These are phyloP conservation scores for Molossus molossus DNA, from an alignment of 2,797 vertebrate species.

Conservation along the genomic window DNA sequence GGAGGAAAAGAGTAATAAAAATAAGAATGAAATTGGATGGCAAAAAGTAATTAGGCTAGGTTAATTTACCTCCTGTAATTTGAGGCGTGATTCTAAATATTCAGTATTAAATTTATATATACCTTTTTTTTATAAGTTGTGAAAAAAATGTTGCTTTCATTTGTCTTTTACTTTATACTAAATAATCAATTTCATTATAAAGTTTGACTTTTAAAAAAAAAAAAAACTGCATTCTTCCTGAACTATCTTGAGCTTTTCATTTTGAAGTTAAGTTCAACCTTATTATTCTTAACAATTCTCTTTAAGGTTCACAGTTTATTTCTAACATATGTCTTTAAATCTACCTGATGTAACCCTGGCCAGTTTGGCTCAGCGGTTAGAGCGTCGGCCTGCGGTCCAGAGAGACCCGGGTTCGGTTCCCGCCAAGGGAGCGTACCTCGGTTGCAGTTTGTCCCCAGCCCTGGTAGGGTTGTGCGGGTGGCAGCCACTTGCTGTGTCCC, in stretches of 20 bases:
- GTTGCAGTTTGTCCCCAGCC: too few species aligned
- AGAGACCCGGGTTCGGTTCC: too few species aligned
- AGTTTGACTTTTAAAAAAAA: conserved; percentile 53
- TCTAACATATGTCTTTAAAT: conserved; percentile 49
- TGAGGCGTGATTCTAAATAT: conserved; percentile 56
- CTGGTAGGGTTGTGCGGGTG: too few species aligned
- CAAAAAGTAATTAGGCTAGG: conserved; percentile 45
- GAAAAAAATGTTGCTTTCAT: conserved; percentile 26
- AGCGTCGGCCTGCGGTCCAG: too few species aligned
- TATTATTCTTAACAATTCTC: not conserved
- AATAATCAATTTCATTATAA: conserved; percentile 65
- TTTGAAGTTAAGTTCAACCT: conserved; percentile 6
- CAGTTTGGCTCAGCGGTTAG: too few species aligned
- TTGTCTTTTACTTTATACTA: conserved; percentile 55
- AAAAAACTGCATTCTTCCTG: not conserved
- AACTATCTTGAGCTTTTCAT: conserved; percentile 55
- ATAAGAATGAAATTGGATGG: conserved; percentile 42
- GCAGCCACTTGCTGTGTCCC: too few species aligned
- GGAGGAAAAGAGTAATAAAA: not conserved
- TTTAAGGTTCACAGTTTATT: conserved; percentile 25
- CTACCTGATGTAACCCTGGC: not conserved
- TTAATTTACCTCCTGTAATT: conserved; percentile 11
- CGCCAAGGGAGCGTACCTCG: too few species aligned
- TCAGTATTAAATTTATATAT: conserved; percentile 31
- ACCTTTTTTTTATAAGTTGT: conserved; percentile 39